A percentile compares a stretch with the other conserved stretches of the same genome.
phyloP scores from a whole-genome alignment of 2,888 invertebrate genomes.

The Thelaira solivaga region DNA sequence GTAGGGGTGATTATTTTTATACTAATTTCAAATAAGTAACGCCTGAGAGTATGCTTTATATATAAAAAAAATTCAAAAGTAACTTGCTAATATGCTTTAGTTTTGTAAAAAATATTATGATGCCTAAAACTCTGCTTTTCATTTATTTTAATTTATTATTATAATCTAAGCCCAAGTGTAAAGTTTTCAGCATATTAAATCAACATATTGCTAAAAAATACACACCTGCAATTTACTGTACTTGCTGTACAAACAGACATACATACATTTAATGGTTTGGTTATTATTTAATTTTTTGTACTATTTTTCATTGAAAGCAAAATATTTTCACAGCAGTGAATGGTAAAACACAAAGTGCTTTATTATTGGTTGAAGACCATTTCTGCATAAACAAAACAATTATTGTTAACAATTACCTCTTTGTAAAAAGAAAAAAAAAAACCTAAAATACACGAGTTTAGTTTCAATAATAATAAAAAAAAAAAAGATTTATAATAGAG shows the following conservation, averaged over 20 bases:
- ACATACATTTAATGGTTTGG: not conserved
- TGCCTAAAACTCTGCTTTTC: no score
- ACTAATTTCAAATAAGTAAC: no score
- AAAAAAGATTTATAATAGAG: conserved; percentile 20
- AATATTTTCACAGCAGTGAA: conserved; percentile 18
- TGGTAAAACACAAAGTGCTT: conserved; percentile 1
- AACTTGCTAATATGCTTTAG: no score
- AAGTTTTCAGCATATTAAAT: conserved; percentile 5
- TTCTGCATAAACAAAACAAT: conserved; percentile 56
- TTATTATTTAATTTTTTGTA: no score
- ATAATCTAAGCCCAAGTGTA: no score
- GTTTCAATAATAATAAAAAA: no score
- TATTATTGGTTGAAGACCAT: conserved; percentile 18
- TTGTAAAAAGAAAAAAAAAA: conserved; percentile 25
- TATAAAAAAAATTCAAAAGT: no score
- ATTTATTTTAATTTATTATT: no score
- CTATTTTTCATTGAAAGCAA: conserved; percentile 3
- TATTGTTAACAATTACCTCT: conserved; percentile 55
- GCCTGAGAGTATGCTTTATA: no score
- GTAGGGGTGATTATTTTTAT: no score
- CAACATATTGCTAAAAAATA: no score
- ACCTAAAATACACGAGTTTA: conserved; percentile 34
- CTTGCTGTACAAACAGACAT: conserved; percentile 19
- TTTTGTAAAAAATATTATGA: no score
- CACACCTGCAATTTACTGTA: conserved; percentile 6